Conservation (phyloP, 92 coral and sea anemone genomes). For the Muricea muricata region DNA sequence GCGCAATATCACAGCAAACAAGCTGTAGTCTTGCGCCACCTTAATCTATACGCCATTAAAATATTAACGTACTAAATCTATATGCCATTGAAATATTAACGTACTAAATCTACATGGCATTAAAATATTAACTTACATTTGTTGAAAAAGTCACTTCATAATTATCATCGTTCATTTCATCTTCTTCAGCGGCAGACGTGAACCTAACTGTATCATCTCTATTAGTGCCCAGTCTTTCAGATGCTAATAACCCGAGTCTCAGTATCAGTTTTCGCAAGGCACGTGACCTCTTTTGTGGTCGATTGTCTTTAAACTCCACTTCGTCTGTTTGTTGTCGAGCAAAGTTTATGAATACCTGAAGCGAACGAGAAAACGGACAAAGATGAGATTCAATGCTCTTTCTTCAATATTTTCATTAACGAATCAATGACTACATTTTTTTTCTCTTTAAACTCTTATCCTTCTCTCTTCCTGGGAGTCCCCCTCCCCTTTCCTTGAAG, state of each 20-base stretch:
- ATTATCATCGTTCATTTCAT: conserved; percentile 18
- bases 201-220: conserved; percentile 21
- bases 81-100: too few relatives aligned
- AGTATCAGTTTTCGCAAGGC: conserved; percentile 14
- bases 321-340: conserved; percentile 99
- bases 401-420: neutral
- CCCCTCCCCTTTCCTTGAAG: neutral
- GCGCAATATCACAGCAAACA: too few relatives aligned
- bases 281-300: neutral
- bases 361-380: neutral
- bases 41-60: too few relatives aligned
- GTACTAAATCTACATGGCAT: neutral
- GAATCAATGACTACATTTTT: neutral
- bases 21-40: too few relatives aligned
- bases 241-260: conserved; percentile 2
- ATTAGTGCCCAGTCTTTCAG: conserved; percentile 12
- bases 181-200: conserved; percentile 20
- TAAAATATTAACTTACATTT: conserved; percentile 22
- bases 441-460: too few relatives aligned
- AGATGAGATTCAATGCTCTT: too few relatives aligned
- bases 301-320: conserved; percentile 72
- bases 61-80: too few relatives aligned
- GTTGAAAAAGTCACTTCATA: conserved; percentile 31
- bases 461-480: neutral
- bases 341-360: conserved; percentile 94